Evolutionary conservation across 1,140 invertebrate genomes (phyloP), one percentile per base, ranked within the genome.

Genomic region (Drosophila arawakana): DNA sequence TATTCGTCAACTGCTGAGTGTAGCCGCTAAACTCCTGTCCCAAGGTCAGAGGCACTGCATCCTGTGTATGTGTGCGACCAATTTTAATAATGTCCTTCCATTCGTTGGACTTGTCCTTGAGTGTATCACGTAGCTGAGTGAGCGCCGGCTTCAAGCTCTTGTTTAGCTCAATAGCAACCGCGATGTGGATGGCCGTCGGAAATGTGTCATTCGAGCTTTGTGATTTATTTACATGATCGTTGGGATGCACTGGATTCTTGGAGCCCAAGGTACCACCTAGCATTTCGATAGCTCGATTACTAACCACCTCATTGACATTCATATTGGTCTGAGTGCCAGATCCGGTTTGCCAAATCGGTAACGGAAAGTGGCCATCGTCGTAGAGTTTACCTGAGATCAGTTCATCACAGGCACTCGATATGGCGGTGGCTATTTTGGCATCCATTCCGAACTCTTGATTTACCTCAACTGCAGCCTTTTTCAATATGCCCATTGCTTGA

Each of bases 141-240:
- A 99, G 88, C 2, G 95, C 95, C 3, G 98, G 98, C 54, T 99
- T 91, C 2, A 99, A 93, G 7, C 94, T 93, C 72, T 95, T 94
- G 47, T 98, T 94, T 13, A 99, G 94, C 93, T 99, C 98, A 76
- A 97, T 93, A 3, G 97, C 98, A 7, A 98, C 97, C 2, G 99
- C 96, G 89, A 99, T 97, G 90, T 99, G 98, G 97, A 99, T 99
- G 0, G 99, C 99, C 13, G 99, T 99, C 5, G 99, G 99, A 92
- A 98, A 99, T 1, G 98, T 99, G 92, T 99, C 99, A 93, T 99
- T 99, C 13, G 98, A 99, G 92, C 98, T 99, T 93, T 99, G 98
- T 15, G 97, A 97, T 94, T 98, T 99, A 93, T 99, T 99, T 9
- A 99, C 98, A 93, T 99, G 99, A 93, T 99, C 99, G 93, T 99